Percentiles rank a stretch among this genome's conserved stretches.
Conservation (phyloP, 2,797 vertebrate species). For the Diceros bicornis region DNA sequence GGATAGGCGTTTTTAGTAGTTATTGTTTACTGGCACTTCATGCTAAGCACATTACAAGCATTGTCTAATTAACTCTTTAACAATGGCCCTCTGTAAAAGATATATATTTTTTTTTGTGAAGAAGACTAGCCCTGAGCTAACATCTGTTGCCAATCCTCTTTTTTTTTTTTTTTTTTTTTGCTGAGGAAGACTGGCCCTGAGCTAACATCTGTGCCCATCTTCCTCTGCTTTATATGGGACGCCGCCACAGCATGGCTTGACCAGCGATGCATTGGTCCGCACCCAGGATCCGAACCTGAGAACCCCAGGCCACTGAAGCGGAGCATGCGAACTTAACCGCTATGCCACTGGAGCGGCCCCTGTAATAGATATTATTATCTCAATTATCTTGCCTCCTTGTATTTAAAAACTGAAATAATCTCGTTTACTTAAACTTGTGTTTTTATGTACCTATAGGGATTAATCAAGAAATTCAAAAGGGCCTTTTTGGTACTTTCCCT, state of each 20-base stretch:
- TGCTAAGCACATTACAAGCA: not conserved
- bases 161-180: no score
- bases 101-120: not conserved
- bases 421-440: not conserved
- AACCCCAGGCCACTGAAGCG: no score
- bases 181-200: no score
- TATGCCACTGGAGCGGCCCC: no score
- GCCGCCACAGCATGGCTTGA: no score
- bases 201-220: no score
- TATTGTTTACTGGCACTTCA: not conserved
- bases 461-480: not conserved
- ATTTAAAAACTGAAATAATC: slow-evolving; percentile 15
- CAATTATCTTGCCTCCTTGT: not conserved
- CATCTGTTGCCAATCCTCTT: no score
- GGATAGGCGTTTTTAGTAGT: not conserved
- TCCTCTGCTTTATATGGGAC: no score
- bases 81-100: not conserved
- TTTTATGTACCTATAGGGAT: not conserved
- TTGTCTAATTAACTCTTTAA: slow-evolving; percentile 1
- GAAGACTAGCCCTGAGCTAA: no score
- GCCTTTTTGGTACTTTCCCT: not conserved
- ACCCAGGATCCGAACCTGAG: no score
- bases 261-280: no score
- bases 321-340: no score
- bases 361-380: not conserved